These are phyloP conservation scores for Hypanus sabinus DNA, from an alignment of 2,113 vertebrate genomes.

Conservation along the genomic window DNA sequence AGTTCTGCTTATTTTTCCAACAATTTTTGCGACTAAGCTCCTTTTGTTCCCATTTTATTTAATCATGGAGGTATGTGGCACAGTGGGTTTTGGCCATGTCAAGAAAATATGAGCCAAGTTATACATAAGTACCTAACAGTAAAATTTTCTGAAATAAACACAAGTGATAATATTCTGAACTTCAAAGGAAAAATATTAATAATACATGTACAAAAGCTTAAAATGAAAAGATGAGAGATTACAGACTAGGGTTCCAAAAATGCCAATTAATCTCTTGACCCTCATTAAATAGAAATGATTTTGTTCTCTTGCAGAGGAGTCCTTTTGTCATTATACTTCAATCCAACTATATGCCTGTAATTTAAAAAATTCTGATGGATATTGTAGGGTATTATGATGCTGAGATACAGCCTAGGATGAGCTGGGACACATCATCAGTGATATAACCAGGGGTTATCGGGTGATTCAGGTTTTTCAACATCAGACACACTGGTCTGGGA, in stretches of 20 bases:
- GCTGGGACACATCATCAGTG: too few relatives aligned
- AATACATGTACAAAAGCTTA: background rate
- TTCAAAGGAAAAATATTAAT: background rate
- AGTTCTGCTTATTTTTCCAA: too few relatives aligned
- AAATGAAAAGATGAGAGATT: background rate
- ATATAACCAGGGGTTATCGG: too few relatives aligned
- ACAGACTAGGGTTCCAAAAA: background rate
- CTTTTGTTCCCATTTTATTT: background rate
- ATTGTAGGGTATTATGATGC: too few relatives aligned
- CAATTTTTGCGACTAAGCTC: background rate
- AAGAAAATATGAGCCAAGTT: background rate
- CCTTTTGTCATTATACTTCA: conserved; percentile 12
- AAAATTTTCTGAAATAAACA: background rate
- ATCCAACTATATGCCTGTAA: background rate
- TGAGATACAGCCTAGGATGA: too few relatives aligned
- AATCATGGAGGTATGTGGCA: background rate
- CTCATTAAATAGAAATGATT: background rate
- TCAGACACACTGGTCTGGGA: too few relatives aligned
- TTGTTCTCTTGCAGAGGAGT: background rate
- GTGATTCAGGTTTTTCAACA: too few relatives aligned
- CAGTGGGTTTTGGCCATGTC: background rate
- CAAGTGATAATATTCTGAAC: background rate
- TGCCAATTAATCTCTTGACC: background rate
- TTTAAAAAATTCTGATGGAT: too few relatives aligned
- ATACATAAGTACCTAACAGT: background rate